Conservation (phyloP, 2,888 invertebrate species). For the Gymnoscelis rufifasciata region DNA sequence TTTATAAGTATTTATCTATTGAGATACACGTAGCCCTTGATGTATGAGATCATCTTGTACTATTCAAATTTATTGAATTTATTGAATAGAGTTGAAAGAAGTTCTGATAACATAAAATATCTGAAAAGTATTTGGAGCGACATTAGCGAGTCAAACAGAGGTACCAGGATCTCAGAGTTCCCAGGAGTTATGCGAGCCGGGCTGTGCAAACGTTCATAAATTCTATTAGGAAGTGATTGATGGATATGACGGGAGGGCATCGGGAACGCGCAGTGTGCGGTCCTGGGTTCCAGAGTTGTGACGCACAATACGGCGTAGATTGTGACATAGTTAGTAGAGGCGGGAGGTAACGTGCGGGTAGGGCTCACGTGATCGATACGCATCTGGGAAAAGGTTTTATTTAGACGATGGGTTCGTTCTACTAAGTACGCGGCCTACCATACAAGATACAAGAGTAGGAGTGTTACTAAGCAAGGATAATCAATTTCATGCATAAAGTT, state of each 20-base stretch:
- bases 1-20: too few relatives aligned
- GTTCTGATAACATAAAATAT: too few relatives aligned
- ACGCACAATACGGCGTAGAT: conserved; percentile 31
- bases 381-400: conserved; percentile 18
- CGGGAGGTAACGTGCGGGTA: conserved; percentile 17
- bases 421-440: conserved; percentile 7
- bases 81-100: too few relatives aligned
- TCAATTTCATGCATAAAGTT: not conserved
- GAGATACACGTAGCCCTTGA: too few relatives aligned
- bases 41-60: too few relatives aligned
- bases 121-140: not conserved
- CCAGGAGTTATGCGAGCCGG: conserved; percentile 25
- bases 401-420: conserved; percentile 12
- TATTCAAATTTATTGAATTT: too few relatives aligned
- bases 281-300: conserved; percentile 34
- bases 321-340: conserved; percentile 1
- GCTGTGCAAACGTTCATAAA: conserved; percentile 53
- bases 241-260: conserved; percentile 33
- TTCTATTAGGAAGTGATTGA: conserved; percentile 67
- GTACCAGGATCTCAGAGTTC: conserved; percentile 28
- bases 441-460: not conserved
- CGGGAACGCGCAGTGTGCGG: conserved; percentile 34
- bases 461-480: not conserved
- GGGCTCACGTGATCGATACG: conserved; percentile 30
- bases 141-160: conserved; percentile 3